Evolutionary conservation across 2,113 vertebrate species (phyloP).

Genomic region (Aythya baeri): DNA sequence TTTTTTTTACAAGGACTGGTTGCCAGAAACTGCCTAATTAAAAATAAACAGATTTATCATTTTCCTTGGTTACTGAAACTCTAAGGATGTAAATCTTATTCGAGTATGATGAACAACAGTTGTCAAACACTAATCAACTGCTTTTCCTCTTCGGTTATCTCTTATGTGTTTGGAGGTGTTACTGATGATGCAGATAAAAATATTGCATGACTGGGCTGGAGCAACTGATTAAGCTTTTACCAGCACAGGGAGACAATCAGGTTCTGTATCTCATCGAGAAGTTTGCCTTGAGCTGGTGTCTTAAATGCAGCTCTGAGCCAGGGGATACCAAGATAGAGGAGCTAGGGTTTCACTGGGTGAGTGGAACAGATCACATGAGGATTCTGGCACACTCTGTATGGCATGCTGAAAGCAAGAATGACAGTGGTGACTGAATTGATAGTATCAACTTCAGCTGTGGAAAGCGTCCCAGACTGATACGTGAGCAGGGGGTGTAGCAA

Average conservation of each 20-base stretch:
- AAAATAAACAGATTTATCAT: constrained; percentile 67
- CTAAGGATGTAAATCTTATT: neutral
- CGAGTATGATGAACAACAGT: neutral
- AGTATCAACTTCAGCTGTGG: constrained; percentile 70
- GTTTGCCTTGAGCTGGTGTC: neutral
- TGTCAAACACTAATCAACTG: neutral
- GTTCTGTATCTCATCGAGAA: neutral
- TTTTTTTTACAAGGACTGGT: constrained; percentile 13
- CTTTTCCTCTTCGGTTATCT: neutral
- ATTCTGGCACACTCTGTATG: constrained; percentile 78
- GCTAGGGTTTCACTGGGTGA: constrained; percentile 84
- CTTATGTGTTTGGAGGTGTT: neutral
- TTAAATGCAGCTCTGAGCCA: constrained; percentile 29
- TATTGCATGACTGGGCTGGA: neutral
- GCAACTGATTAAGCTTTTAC: neutral
- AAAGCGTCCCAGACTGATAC: constrained; percentile 36
- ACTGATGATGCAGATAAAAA: neutral
- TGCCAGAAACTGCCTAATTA: constrained; percentile 70
- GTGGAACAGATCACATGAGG: constrained; percentile 82
- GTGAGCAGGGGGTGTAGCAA: neutral
- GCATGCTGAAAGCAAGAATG: constrained; percentile 72
- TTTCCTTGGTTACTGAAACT: constrained; percentile 17
- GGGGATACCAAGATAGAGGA: constrained; percentile 61
- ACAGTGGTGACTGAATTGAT: constrained; percentile 59
- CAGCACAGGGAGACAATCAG: neutral